These are phyloP conservation scores for Leistus spinibarbis DNA, from an alignment of 2,888 invertebrate species.

Conservation along the genomic window DNA sequence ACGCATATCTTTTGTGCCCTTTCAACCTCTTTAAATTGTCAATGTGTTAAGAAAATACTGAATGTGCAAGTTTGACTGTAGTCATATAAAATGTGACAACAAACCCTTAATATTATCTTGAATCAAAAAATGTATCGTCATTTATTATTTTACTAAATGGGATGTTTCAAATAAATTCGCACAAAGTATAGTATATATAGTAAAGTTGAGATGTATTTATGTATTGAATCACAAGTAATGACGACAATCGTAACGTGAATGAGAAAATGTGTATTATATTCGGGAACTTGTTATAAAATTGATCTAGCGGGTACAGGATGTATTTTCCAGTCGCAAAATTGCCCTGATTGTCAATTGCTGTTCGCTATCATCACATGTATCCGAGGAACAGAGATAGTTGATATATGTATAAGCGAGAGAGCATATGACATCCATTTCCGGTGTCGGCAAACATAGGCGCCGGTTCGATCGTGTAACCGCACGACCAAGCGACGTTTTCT, in stretches of 20 bases:
- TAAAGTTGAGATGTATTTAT: not conserved
- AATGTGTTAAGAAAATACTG: too few species aligned
- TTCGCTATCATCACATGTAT: not conserved
- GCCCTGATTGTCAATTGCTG: slow-evolving; percentile 23
- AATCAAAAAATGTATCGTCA: too few species aligned
- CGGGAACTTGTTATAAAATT: not conserved
- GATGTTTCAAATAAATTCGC: too few species aligned
- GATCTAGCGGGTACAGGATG: slow-evolving; percentile 12
- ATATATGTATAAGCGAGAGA: not conserved
- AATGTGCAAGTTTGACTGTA: too few species aligned
- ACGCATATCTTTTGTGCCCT: too few species aligned
- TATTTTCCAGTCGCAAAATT: not conserved
- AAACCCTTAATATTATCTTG: too few species aligned
- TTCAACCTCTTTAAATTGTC: too few species aligned
- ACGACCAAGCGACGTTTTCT: not conserved
- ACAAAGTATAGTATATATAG: too few species aligned
- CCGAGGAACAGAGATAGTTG: not conserved
- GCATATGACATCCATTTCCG: slow-evolving; percentile 28
- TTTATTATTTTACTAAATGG: too few species aligned
- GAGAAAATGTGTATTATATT: not conserved
- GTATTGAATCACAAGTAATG: not conserved
- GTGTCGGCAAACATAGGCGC: slow-evolving; percentile 22
- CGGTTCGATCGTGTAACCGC: not conserved
- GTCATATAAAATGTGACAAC: too few species aligned
- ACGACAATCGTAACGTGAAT: not conserved